Evolutionary conservation across 2,797 vertebrate species (phyloP).

Genomic region (Lithobates pipiens): DNA sequence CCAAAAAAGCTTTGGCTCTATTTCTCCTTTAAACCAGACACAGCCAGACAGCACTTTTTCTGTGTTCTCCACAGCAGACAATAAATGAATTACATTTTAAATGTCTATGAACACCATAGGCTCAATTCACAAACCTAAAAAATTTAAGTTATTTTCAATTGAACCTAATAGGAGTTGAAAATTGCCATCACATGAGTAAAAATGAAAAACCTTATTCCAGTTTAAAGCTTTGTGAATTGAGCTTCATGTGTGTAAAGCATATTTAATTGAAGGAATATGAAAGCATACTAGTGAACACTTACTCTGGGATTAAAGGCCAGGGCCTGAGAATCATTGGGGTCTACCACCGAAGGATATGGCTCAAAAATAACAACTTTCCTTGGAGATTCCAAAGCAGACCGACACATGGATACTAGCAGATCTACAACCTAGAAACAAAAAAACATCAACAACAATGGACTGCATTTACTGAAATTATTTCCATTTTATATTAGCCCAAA

Average conservation of each 20-base stretch:
- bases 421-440: constrained; percentile 81
- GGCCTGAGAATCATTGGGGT: constrained; percentile 85
- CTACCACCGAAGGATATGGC: constrained; percentile 90
- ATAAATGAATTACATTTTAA: not conserved
- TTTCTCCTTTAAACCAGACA: no score
- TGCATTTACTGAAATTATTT: no score
- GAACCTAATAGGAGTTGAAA: not conserved
- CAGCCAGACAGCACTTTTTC: not conserved
- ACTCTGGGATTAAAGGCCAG: constrained; percentile 89
- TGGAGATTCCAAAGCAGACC: constrained; percentile 86
- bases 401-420: constrained; percentile 87
- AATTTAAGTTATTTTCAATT: no score
- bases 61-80: not conserved
- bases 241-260: not conserved
- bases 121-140: not conserved
- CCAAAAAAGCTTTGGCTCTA: no score
- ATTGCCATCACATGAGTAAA: not conserved
- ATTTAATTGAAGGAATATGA: not conserved
- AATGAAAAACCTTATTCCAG: not conserved
- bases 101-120: not conserved
- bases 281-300: constrained; percentile 58
- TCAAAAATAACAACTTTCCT: constrained; percentile 89
- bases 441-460: no score
- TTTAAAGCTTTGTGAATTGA: not conserved
- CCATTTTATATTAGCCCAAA: no score